A percentile compares a stretch with the other conserved stretches of the same genome.
Evolutionary conservation across 30 jellyfish, hydroid and myxozoan genomes (phyloP).

Genomic region (Hydra vulgaris): DNA sequence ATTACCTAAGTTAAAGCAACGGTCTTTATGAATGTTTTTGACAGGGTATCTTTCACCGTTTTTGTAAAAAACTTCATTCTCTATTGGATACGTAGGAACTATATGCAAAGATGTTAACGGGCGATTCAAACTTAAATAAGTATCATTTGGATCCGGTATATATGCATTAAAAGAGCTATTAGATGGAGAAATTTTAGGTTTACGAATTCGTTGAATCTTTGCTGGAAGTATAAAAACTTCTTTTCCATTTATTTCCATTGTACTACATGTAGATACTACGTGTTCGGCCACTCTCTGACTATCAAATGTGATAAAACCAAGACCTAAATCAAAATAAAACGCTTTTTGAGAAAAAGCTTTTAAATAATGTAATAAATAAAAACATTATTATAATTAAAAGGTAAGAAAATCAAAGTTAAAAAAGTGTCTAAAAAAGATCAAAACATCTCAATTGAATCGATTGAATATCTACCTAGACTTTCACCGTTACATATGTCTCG

Average conservation of each 20-base stretch:
- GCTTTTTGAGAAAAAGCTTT: no score
- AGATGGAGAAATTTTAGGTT: neutral
- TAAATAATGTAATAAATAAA: no score
- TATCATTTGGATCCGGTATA: neutral
- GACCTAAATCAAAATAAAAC: neutral
- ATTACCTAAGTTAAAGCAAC: neutral
- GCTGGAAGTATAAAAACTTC: conserved; percentile 24
- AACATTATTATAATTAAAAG: no score
- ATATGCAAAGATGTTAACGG: neutral
- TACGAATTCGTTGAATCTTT: neutral
- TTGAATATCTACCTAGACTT: conserved; percentile 28
- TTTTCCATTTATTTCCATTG: neutral
- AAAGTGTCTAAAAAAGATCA: no score
- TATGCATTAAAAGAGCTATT: neutral
- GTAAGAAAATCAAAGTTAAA: no score
- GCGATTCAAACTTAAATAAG: neutral
- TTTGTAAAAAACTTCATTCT: neutral
- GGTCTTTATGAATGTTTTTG: neutral
- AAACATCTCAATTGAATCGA: no score
- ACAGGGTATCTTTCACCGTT: neutral
- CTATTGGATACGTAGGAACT: neutral
- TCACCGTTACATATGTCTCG: conserved; percentile 9
- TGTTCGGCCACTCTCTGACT: conserved; percentile 28
- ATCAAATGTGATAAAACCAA: conserved; percentile 29
- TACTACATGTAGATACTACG: neutral